Evolutionary conservation across 2,797 vertebrate genomes (phyloP), one percentile per base, ranked within the genome.

Genomic region (Podarcis siculus): DNA sequence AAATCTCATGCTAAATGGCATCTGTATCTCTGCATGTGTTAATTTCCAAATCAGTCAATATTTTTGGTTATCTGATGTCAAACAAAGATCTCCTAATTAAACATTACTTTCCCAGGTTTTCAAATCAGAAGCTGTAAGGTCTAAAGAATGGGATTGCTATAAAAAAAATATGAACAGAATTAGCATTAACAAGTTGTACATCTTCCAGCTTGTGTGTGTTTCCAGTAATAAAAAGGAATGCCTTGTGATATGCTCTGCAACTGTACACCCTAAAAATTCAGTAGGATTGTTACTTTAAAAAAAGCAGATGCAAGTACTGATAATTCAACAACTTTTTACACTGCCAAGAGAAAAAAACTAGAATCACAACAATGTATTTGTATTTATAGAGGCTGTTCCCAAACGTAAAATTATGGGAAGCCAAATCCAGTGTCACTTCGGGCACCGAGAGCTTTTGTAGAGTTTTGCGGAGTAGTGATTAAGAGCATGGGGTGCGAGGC

Each of bases 31-130:
- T 96, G 94, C 95, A 95, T 86, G 83, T 96, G 95, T 96, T 96
- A 95, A 96, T 95, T 96, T 95, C 95, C 90, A 95, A 95, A 96
- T 96, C 94, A 95, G 96, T 97, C 96, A 97, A 97, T 97, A 97
- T 96, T 97, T 97, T 97, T 95, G 82, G 94, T 95, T 95, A 83
- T 90, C 92, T 92, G 93, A 96, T 96, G 95, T 95, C 95, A 96
- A 97, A 95, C 91, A 97, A 96, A 97, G 95, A 96, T 96, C 90
- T 95, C 94, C 92, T 94, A 95, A 95, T 96, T 95, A 93, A 93
- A 93, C n/a, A 13, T 78, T 92, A 95, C 93, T 93, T 94, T 89
- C 79, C 83, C 30, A 86, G 87, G 87, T 79, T 91, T 93, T 95
- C 91, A 94, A 95, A 95, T 90, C 90, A 90, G 83, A 91, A 95